Conservation (phyloP, 2,113 vertebrate genomes). For the Eptatretus burgeri region DNA sequence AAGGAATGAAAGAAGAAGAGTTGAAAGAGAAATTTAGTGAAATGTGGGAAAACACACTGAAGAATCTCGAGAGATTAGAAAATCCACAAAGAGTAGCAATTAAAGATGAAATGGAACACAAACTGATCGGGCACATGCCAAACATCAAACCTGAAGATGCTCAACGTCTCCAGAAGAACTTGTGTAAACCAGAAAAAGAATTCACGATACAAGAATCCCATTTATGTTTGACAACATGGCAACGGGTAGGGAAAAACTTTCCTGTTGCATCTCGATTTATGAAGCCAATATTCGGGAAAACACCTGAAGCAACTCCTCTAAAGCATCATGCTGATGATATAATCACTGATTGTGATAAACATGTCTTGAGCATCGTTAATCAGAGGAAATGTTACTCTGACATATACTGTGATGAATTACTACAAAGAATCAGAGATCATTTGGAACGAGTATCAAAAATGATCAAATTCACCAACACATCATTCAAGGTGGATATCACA, state of each 20-base stretch:
- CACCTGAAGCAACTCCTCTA: not conserved
- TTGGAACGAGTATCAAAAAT: not conserved
- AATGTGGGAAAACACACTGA: constrained; percentile 8
- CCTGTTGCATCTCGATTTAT: too few species aligned
- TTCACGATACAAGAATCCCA: not conserved
- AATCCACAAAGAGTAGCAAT: not conserved
- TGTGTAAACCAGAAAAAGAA: not conserved
- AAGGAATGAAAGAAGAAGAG: not conserved
- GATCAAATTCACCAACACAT: constrained; percentile 2
- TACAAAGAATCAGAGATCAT: not conserved
- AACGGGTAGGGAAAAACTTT: not conserved
- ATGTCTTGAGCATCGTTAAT: not conserved
- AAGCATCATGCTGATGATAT: not conserved
- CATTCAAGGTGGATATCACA: constrained; percentile 4
- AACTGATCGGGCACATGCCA: not conserved
- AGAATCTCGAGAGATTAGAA: not conserved
- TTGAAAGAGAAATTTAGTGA: constrained; percentile 1
- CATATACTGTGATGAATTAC: constrained; percentile 7
- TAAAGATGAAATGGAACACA: not conserved
- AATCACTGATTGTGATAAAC: not conserved
- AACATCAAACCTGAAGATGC: not conserved
- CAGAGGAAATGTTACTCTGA: constrained; percentile 4
- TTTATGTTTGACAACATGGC: not conserved
- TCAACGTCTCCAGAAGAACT: not conserved
- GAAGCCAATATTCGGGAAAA: not conserved